Evolutionary conservation across 2,888 invertebrate genomes (phyloP), one percentile per base, ranked within the genome.

Genomic region (Periphyllus acericola): DNA sequence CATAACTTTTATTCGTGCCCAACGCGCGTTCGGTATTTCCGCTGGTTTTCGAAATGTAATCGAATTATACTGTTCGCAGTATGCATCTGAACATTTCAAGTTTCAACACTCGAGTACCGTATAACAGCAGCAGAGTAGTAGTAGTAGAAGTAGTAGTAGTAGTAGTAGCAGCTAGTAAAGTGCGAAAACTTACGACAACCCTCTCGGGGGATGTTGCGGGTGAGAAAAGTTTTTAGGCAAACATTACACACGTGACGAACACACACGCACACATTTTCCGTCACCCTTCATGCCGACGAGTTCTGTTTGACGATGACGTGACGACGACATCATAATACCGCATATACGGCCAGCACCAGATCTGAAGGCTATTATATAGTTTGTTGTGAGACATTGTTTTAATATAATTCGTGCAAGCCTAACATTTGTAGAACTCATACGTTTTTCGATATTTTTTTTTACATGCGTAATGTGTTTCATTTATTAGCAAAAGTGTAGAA

Each of bases 101-200:
- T 55, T 55, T 55, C 1, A 21, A 55, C 19, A 55, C 21, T 55
- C 55, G 55, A 55, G 55, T 21, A 55, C 1, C 11, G 55, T 21
- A 21, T 5, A 17, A 21, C 3, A 21, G 55, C 21, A 21, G 55
- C 17, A 3, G 55, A 52, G 52, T 17, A 52, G 52, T 52, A 52
- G 17, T 17, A 52, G 52, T 17, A 11, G 52, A 6, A 17, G 52
- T 17, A 17, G 52, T 17, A 17, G 52, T 2, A 1, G 52, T 17
- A 21, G 55, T 21, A 55, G 55, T 55, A 21, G 19, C 3, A 55
- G 55, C 21, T n/a, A 21, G 55, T 55, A 21, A 3, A 55, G 83
- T 55, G 55, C 21, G 60, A 83, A 83, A 83, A 83, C 83, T 83
- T 75, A 66, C n/a, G 55, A 83, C 75, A 75, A 83, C 83, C 66